Base-by-base conservation (phyloP, 2,113 vertebrate genomes). In the Arizona elegans region DNA sequence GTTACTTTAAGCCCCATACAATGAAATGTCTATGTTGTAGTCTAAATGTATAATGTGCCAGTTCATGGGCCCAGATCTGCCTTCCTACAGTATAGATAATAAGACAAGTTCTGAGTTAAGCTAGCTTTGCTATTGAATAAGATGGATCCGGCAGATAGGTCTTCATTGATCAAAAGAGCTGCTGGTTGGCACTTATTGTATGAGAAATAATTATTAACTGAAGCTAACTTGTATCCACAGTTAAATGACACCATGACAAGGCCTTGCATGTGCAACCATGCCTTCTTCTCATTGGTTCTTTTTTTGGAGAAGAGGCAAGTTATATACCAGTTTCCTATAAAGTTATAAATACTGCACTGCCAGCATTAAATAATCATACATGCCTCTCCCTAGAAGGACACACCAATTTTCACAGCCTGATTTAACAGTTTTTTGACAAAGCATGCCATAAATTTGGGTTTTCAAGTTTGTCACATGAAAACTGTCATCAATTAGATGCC, bases 171-270 rank as follows among this genome's bases (percentile, higher is more conserved):
- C 94, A 95, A 91, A 90, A 96, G 2, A 97, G 98, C 98, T 92
- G 56, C 98, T 98, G 97, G 12, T 96, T 97, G 96, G 97, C 96
- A 97, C 97, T 96, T 94, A 93, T 97, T 96, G 97, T 98, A 97
- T 97, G 97, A 86, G 62, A 97, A 97, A 97, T 97, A 97, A 96
- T 97, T 97, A 97, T 97, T 97, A 96, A 91, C 95, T 96, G 96
- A 98, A 98, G 97, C 98, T 98, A 97, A 94, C 97, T 97, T 38
- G 19, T 23, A 95, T 97, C 97, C 52, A 88, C 96, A 98, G 97
- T 97, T 96, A 97, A 92, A 96, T 98, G 97, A 98, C 97, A 96
- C 97, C 97, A 97, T 96, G 5, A 54, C 33, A 65, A 65, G 19
- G 23, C 7, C 19, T 24, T 58, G 15, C 10, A 81, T 23, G 47